phyloP scores from a whole-genome alignment of 2,888 invertebrate species.

The Nymphalis polychloros region DNA sequence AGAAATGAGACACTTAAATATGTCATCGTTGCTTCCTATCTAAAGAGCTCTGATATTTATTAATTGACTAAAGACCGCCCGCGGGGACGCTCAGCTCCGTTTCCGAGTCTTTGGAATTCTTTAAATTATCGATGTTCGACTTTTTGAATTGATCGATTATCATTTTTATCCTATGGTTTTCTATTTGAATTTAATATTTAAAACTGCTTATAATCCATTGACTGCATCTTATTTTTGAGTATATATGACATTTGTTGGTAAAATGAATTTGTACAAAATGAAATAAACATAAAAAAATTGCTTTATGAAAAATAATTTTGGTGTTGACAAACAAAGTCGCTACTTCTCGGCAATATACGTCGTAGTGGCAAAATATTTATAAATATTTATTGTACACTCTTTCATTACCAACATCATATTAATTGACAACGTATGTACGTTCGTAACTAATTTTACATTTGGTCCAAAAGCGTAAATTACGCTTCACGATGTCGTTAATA shows the following conservation, averaged over 20 bases:
- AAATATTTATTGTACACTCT: conserved; percentile 12
- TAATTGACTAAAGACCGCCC: conserved; percentile 48
- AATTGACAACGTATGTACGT: neutral
- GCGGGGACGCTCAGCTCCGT: conserved; percentile 41
- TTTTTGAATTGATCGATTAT: conserved; percentile 27
- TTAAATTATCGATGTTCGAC: conserved; percentile 27
- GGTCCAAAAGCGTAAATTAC: conserved; percentile 4
- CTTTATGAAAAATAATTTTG: conserved; percentile 3
- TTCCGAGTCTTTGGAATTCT: conserved; percentile 43
- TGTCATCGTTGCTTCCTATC: conserved; percentile 77
- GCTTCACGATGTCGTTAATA: conserved; percentile 2
- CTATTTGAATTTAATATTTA: neutral
- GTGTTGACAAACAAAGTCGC: neutral
- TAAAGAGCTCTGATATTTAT: conserved; percentile 67
- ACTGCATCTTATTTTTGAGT: neutral
- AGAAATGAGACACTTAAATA: conserved; percentile 74
- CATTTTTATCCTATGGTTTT: conserved; percentile 21
- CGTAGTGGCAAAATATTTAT: conserved; percentile 15
- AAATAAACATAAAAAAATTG: neutral
- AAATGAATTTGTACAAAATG: too few relatives aligned
- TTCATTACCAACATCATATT: conserved; percentile 9
- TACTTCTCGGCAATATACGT: conserved; percentile 9
- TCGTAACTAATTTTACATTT: conserved; percentile 14
- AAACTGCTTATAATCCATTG: neutral
- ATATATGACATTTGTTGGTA: too few relatives aligned